Evolutionary conservation across 2,113 vertebrate genomes (phyloP), one percentile per base, ranked within the genome.

Genomic region (Gallinago undulata): DNA sequence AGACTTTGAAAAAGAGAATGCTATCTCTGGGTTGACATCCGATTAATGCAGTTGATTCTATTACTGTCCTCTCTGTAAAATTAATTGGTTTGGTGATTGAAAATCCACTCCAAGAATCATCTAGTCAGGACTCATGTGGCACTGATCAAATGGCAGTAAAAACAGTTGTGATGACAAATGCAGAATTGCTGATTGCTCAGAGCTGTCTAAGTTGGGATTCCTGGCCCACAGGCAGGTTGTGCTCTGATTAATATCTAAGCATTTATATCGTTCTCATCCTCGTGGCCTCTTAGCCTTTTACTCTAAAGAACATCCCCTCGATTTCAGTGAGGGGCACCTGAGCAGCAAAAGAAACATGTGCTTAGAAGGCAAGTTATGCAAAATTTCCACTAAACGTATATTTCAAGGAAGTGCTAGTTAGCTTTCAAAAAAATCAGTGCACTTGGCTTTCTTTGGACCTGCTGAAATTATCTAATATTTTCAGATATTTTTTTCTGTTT

Each of bases 91-190:
- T 84, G 77, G 70, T 89, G 92, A 94, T 89, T 95, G 93, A 96
- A 97, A 96, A 91, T 90, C 87, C 73, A 56, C 88, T 92, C 95
- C 84, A 83, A 95, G 92, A 96, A 92, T 94, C 77, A 89, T 93
- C 70, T 79, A 56, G 7, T 93, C 79, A 63, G 90, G 87, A 97
- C 91, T 97, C 95, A 95, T 89, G 83, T 97, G 91, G 93, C 80
- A 87, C 89, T 96, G 93, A 94, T 97, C 93, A 96, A 93, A 95
- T 97, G 95, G 94, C 93, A 97, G 93, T 93, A 96, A 92, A 97
- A 96, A 96, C 85, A 95, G 92, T 97, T 96, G 95, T 66, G 84
- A 96, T 96, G 95, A 96, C 93, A 96, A 96, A 96, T 96, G 90
- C 84, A 93, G 94, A 94, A 96, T 81, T 96, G 94, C 91, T 96